Conservation (phyloP, 2,888 invertebrate species). For the Patella caerulea region DNA sequence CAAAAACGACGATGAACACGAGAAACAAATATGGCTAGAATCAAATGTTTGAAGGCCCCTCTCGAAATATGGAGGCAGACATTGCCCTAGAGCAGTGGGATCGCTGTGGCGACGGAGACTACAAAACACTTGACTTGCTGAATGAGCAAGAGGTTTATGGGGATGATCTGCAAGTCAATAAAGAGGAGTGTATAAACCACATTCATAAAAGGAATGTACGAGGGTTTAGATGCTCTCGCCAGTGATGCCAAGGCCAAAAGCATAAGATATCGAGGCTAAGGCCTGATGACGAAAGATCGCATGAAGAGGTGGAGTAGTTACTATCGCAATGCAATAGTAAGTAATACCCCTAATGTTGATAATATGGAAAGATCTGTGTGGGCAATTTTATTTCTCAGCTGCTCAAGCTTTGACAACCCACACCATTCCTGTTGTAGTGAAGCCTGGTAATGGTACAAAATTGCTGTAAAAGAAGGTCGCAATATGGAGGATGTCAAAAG, state of each 20-base stretch:
- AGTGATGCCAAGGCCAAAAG: background rate
- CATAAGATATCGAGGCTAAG: background rate
- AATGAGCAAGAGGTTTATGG: conserved; percentile 16
- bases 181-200: conserved; percentile 23
- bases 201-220: conserved; percentile 20
- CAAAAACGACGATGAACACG: conserved; percentile 2
- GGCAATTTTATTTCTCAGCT: conserved; percentile 22
- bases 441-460: background rate
- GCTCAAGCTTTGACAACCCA: background rate
- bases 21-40: conserved; percentile 3
- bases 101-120: conserved; percentile 19
- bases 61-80: conserved; percentile 21
- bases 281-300: background rate
- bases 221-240: too few relatives aligned
- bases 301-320: background rate
- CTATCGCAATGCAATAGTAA: background rate
- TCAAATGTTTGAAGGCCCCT: background rate
- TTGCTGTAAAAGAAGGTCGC: background rate
- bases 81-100: conserved; percentile 16
- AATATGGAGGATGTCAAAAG: background rate
- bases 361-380: conserved; percentile 15
- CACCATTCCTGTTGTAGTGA: background rate
- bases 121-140: background rate
- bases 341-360: conserved; percentile 7
- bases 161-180: background rate